Evolutionary conservation across 2,113 vertebrate species (phyloP).

Genomic region (Cyprinodon brontotheroides): DNA sequence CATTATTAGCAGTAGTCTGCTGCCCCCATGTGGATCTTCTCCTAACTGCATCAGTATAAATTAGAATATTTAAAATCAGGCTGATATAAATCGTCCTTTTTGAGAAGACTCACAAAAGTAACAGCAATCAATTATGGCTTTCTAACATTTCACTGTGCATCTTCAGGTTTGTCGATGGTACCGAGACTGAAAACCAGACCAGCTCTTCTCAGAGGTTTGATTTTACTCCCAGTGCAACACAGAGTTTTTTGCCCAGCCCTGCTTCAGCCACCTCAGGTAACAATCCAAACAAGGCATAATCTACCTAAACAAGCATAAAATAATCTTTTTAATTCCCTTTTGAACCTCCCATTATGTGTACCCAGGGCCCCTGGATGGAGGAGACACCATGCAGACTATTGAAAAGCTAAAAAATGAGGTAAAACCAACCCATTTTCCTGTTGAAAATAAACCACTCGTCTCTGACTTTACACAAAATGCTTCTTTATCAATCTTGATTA

Average conservation of each 20-base stretch:
- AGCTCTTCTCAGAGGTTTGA: slow-evolving; percentile 72
- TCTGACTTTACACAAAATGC: too few relatives aligned
- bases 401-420: slow-evolving; percentile 82
- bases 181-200: slow-evolving; percentile 74
- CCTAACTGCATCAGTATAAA: background rate
- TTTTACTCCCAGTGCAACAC: slow-evolving; percentile 65
- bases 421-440: background rate
- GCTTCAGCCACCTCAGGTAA: slow-evolving; percentile 48
- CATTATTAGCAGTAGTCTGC: slow-evolving; percentile 1
- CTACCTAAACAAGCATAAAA: background rate
- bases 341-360: background rate
- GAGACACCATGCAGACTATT: slow-evolving; percentile 76
- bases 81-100: background rate
- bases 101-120: background rate
- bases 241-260: slow-evolving; percentile 48
- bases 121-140: background rate
- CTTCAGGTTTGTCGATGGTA: slow-evolving; percentile 80
- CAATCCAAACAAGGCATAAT: background rate
- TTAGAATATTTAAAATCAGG: background rate
- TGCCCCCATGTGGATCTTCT: slow-evolving; percentile 32
- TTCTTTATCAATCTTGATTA: too few relatives aligned
- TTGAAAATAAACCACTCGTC: background rate
- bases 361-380: slow-evolving; percentile 67
- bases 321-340: too few relatives aligned
- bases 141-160: background rate